Percentiles rank a stretch among this genome's conserved stretches.
Conservation (phyloP, 2,888 invertebrate species). For the Coenonympha arcania region DNA sequence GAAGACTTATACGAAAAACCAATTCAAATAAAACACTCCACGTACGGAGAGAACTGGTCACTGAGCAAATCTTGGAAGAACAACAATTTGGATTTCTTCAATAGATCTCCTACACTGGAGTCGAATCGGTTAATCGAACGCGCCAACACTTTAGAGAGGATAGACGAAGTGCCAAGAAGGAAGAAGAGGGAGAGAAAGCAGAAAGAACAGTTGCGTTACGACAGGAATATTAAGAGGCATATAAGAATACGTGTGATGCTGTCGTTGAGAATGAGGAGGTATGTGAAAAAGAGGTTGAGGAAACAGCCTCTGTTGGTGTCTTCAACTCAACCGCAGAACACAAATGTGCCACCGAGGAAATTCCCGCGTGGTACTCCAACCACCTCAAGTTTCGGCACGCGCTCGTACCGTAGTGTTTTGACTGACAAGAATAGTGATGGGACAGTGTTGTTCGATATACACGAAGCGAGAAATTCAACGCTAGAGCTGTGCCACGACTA, state of each 20-base stretch:
- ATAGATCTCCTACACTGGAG: conserved; percentile 46
- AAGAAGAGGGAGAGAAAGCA: conserved; percentile 50
- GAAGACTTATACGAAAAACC: conserved; percentile 67
- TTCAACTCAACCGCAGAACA: conserved; percentile 39
- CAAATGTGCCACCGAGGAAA: conserved; percentile 52
- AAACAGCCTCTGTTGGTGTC: conserved; percentile 36
- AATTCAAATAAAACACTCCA: conserved; percentile 51
- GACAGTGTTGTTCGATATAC: conserved; percentile 61
- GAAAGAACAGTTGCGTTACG: conserved; percentile 69
- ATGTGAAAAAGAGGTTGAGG: conserved; percentile 58
- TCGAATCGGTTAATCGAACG: conserved; percentile 42
- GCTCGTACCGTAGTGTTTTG: conserved; percentile 61
- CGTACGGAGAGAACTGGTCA: conserved; percentile 69
- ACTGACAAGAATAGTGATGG: conserved; percentile 60
- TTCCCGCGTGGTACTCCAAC: conserved; percentile 53
- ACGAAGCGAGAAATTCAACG: conserved; percentile 66
- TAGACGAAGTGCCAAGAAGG: conserved; percentile 58
- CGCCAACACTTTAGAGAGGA: conserved; percentile 47
- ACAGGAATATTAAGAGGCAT: conserved; percentile 76
- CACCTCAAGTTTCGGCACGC: conserved; percentile 60
- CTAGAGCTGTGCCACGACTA: conserved; percentile 67
- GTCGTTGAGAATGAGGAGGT: conserved; percentile 76
- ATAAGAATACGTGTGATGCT: conserved; percentile 79
- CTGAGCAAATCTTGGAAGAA: conserved; percentile 68
- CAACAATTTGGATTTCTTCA: conserved; percentile 54